These are phyloP conservation scores for Drosophila orena DNA, from an alignment of 1,140 invertebrate genomes.

Conservation along the genomic window DNA sequence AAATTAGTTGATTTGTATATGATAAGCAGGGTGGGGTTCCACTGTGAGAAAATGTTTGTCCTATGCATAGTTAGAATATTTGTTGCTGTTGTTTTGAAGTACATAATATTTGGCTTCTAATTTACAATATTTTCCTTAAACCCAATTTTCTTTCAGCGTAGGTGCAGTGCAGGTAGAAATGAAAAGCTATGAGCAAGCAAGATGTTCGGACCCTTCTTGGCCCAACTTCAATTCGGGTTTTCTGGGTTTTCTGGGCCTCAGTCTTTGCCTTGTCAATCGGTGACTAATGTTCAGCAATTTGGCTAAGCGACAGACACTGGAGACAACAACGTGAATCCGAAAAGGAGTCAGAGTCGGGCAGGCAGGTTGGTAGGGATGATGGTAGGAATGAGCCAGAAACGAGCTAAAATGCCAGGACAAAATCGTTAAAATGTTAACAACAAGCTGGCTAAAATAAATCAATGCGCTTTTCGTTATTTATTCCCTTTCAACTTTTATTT, in stretches of 20 bases:
- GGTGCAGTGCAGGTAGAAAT: slow-evolving; percentile 34
- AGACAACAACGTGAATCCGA: slow-evolving; percentile 1
- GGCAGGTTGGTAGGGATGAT: neutral
- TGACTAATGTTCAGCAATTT: slow-evolving; percentile 83
- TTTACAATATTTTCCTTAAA: no score
- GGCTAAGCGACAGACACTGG: slow-evolving; percentile 78
- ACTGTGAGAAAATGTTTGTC: slow-evolving; percentile 8
- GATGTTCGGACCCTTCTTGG: slow-evolving; percentile 32
- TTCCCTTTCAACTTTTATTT: slow-evolving; percentile 77
- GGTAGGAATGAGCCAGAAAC: slow-evolving; percentile 8
- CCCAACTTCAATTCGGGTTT: slow-evolving; percentile 37
- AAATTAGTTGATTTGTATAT: slow-evolving; percentile 79
- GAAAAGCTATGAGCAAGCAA: slow-evolving; percentile 9
- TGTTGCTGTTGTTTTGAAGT: no score
- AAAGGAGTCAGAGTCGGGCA: neutral
- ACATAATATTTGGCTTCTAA: no score
- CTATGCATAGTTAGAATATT: no score
- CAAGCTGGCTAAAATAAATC: slow-evolving; percentile 80
- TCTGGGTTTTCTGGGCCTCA: slow-evolving; percentile 32
- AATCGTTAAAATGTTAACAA: slow-evolving; percentile 83
- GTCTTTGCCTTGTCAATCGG: slow-evolving; percentile 75
- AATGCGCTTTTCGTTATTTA: slow-evolving; percentile 79
- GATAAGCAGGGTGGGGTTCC: slow-evolving; percentile 14
- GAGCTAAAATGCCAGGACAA: slow-evolving; percentile 76
- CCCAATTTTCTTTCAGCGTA: slow-evolving; percentile 7